Evolutionary conservation across 2,797 vertebrate species (phyloP), one percentile per base, ranked within the genome.

Genomic region (Rhynchonycteris naso): DNA sequence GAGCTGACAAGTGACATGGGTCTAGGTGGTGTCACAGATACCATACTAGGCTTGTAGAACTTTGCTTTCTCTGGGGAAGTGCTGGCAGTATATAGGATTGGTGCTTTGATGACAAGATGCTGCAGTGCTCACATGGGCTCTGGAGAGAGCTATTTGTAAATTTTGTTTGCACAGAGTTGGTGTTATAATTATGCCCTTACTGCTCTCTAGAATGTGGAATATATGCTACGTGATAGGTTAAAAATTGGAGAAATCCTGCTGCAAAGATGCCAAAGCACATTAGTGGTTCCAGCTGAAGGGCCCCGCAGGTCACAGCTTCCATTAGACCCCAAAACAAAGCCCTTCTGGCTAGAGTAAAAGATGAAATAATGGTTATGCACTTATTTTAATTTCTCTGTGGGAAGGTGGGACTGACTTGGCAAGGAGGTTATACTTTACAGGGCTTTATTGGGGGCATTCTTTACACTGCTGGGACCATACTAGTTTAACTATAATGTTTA

Each of bases 401-500:
- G 30, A 63, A 83, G 82, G 54, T 22, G 19, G 15, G 12, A 47
- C 1, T 94, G 74, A 56, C 15, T 59, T 72, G 75, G 69, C 30
- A 86, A 61, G 16, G 24, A 65, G 26, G n/a, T 61, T 63, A 50
- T 26, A 74, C 54, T 68, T 33, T 24, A 43, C 2, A 65, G 43
- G 26, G 74, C 24, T 69, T 91, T 61, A 15, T 43, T 38, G 33
- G 38, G 76, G 30, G 35, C 24, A 56, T 82, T 86, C 63, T 52
- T 52, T 86, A 74, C 0, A 66, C 50, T 66, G 30, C 33, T 54
- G 18, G 33, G 54, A 87, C 33, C 91, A 9, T 50, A 88, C 24
- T 74, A 80, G 56, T 35, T 85, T 43, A 95, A 88, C 78, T 80
- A 21, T 21, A 47, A 79, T n/a, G 33, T 76, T 91, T 59, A 38